Evolutionary conservation across 2,888 invertebrate genomes (phyloP), one percentile per base, ranked within the genome.

Genomic region (Carpatolechia fugitivella): DNA sequence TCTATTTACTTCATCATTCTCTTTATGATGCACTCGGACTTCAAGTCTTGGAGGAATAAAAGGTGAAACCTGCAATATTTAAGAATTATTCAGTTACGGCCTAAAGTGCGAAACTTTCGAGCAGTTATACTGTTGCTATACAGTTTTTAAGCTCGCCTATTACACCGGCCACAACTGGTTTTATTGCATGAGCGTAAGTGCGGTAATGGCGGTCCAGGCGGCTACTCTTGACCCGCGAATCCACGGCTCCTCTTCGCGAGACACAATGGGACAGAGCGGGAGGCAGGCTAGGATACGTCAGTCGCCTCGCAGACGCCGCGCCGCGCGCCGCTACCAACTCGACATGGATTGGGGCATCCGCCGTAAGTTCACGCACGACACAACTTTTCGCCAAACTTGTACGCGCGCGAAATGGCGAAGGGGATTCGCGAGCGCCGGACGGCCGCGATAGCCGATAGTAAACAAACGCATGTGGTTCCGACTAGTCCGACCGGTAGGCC

Each of bases 281-380:
- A 76, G 81, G 77, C 82, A 80, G 82, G 82, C 82, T 81, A 82
- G 85, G 30, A 11, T 6, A 30, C 88, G 86, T 85, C 90, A 90
- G 89, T 90, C 82, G 83, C 68, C 70, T 78, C 78, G 78, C 74
- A 78, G 82, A 81, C 85, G 83, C 76, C 82, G 83, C 82, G 82
- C 78, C 82, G 85, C 83, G 85, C 79, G 78, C 76, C 78, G 62
- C 70, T 71, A 69, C 73, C 65, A 65, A 70, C 72, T 64, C 77
- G 82, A 76, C 79, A 90, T 90, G 90, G 89, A 90, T 78, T 90
- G 90, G 90, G 90, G 90, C 83, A 86, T 90, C 74, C 90, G 89
- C 70, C 90, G 90, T 90, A 88, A 90, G 90, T 90, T 84, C 61
- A n/a, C n/a, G 61, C 65, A 62, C 61, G 63, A 60, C 24, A 65